These are phyloP conservation scores for Ardeotis arabs DNA, from an alignment of 2,113 vertebrate genomes.

Conservation along the genomic window DNA sequence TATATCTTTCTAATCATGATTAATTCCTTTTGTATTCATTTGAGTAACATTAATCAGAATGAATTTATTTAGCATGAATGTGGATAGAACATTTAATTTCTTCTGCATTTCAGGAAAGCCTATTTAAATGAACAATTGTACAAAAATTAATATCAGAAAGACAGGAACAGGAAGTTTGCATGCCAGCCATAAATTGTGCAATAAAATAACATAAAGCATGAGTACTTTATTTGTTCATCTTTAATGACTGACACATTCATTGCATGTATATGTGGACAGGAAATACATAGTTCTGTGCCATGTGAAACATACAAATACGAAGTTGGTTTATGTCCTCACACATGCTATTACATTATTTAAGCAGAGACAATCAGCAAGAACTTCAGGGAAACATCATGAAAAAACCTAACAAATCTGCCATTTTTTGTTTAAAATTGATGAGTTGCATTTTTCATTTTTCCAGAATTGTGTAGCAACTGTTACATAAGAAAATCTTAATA, in stretches of 20 bases:
- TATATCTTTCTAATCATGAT: conserved; percentile 62
- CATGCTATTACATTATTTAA: not conserved
- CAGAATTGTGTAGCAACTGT: not conserved
- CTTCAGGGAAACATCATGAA: not conserved
- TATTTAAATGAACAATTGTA: conserved; percentile 62
- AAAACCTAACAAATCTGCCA: rapidly evolving
- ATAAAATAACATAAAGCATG: not conserved
- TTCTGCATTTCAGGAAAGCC: conserved; percentile 52
- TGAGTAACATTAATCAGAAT: conserved; percentile 62
- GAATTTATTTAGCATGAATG: conserved; percentile 66
- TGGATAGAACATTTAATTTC: conserved; percentile 67
- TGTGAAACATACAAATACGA: not conserved
- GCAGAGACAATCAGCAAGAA: not conserved
- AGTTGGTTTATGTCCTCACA: not conserved
- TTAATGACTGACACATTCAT: not conserved
- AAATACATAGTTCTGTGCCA: not conserved
- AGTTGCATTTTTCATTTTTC: not conserved
- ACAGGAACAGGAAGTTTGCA: conserved; percentile 28
- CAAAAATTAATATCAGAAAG: conserved; percentile 17
- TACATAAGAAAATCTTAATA: not conserved
- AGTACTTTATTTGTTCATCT: not conserved
- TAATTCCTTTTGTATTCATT: conserved; percentile 71
- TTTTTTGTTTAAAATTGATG: not conserved
- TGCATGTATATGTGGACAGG: not conserved
- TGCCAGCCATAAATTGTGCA: not conserved